These are phyloP conservation scores for Hemibagrus wyckioides DNA, from an alignment of 2,113 vertebrate species.

Conservation along the genomic window DNA sequence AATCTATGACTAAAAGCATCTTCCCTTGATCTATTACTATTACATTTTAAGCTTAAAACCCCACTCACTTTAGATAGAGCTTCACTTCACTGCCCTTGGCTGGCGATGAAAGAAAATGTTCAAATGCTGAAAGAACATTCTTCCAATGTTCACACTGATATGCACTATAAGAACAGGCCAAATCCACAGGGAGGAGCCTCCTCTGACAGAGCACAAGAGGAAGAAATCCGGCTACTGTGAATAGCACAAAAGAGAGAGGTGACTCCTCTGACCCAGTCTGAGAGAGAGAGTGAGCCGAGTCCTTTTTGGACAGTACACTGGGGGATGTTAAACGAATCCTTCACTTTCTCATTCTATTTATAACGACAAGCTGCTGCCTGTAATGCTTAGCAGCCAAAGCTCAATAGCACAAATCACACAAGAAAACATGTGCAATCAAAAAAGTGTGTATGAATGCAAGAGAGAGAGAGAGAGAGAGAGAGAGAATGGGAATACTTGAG, in stretches of 20 bases:
- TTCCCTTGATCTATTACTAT: conserved; percentile 5
- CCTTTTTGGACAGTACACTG: conserved; percentile 11
- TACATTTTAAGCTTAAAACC: conserved; percentile 4
- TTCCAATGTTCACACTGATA: conserved; percentile 29
- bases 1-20: conserved; percentile 23
- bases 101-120: conserved; percentile 9
- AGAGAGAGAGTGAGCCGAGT: conserved; percentile 26
- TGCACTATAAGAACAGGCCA: conserved; percentile 2
- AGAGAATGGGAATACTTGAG: conserved; percentile 35
- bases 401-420: conserved; percentile 59
- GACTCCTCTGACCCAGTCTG: conserved; percentile 61
- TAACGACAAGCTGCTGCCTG: conserved; percentile 48
- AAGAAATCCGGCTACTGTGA: conserved; percentile 23
- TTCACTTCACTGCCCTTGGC: conserved; percentile 11
- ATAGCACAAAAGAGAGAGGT: conserved; percentile 58
- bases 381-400: conserved; percentile 49
- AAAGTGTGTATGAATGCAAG: conserved; percentile 46
- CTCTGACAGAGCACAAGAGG: background rate
- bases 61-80: conserved; percentile 10
- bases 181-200: conserved; percentile 13
- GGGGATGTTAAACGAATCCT: conserved; percentile 57
- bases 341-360: conserved; percentile 51
- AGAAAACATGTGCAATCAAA: conserved; percentile 60
- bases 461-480: conserved; percentile 28
- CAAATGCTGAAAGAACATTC: conserved; percentile 18